Conservation (phyloP, 2,888 invertebrate genomes). For the Acrobeloides nanus region DNA sequence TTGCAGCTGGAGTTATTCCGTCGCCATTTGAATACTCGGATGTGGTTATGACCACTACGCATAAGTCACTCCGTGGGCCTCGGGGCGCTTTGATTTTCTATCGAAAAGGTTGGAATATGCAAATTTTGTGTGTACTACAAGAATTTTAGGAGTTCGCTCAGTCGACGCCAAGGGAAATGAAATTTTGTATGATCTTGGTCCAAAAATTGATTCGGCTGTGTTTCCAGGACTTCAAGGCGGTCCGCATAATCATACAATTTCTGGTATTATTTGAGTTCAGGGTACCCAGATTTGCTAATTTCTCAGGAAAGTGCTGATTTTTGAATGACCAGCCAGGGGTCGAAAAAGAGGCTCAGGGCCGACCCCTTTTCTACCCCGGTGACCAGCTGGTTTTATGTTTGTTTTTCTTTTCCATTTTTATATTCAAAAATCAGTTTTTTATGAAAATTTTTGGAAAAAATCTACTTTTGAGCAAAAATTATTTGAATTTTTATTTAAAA, state of each 20-base stretch:
- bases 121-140: not conserved
- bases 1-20: conserved; percentile 83
- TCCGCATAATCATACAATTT: conserved; percentile 93
- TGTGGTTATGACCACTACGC: conserved; percentile 83
- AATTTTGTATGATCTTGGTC: conserved; percentile 78
- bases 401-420: not conserved
- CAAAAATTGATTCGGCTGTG: conserved; percentile 77
- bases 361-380: not conserved
- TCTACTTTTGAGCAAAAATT: too few relatives aligned
- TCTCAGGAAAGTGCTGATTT: too few relatives aligned
- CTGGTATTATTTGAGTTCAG: conserved; percentile 62
- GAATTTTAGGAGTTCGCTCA: conserved; percentile 64
- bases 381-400: not conserved
- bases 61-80: conserved; percentile 77
- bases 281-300: too few relatives aligned
- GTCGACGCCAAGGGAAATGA: conserved; percentile 71
- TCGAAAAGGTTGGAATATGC: conserved; percentile 65
- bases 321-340: too few relatives aligned
- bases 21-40: conserved; percentile 79
- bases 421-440: too few relatives aligned
- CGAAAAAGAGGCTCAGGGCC: too few relatives aligned
- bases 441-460: too few relatives aligned
- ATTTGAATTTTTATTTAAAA: not conserved
- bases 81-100: conserved; percentile 76
- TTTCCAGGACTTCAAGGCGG: conserved; percentile 94